These are phyloP conservation scores for Idaea biselata DNA, from an alignment of 2,888 invertebrate species.

Conservation along the genomic window DNA sequence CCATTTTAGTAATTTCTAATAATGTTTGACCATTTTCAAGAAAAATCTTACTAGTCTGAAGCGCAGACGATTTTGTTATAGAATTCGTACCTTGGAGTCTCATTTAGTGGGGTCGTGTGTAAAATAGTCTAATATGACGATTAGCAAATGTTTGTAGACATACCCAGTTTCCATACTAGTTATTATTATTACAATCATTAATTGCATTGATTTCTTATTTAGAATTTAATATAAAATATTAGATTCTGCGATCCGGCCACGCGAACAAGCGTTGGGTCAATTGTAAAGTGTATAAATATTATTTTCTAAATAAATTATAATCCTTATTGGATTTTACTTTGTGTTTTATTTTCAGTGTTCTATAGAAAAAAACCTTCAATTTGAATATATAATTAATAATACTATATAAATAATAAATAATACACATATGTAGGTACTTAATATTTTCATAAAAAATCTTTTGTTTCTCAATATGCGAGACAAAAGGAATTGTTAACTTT, in stretches of 20 bases:
- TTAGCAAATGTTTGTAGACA: neutral
- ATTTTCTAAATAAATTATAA: slow-evolving; percentile 76
- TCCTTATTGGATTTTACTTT: slow-evolving; percentile 73
- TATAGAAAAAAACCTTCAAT: neutral
- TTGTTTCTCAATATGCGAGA: too few relatives aligned
- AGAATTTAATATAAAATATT: slow-evolving; percentile 32
- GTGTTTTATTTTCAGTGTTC: slow-evolving; percentile 47
- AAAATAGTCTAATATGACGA: neutral
- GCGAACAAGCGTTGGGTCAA: slow-evolving; percentile 66
- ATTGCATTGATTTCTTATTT: slow-evolving; percentile 9
- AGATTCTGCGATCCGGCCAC: slow-evolving; percentile 45
- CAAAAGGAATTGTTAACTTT: too few relatives aligned
- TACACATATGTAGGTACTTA: too few relatives aligned
- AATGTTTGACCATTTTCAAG: too few relatives aligned
- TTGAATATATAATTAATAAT: neutral
- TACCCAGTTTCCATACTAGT: neutral
- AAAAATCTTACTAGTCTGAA: too few relatives aligned
- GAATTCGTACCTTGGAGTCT: too few relatives aligned
- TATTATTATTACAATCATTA: neutral
- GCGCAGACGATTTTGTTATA: too few relatives aligned
- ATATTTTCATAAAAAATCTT: too few relatives aligned
- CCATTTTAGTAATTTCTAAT: too few relatives aligned
- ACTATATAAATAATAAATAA: too few relatives aligned
- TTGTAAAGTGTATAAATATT: slow-evolving; percentile 77
- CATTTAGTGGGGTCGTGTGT: neutral